These are phyloP conservation scores for Carduelis carduelis DNA, from an alignment of 2,797 vertebrate species.

Conservation along the genomic window DNA sequence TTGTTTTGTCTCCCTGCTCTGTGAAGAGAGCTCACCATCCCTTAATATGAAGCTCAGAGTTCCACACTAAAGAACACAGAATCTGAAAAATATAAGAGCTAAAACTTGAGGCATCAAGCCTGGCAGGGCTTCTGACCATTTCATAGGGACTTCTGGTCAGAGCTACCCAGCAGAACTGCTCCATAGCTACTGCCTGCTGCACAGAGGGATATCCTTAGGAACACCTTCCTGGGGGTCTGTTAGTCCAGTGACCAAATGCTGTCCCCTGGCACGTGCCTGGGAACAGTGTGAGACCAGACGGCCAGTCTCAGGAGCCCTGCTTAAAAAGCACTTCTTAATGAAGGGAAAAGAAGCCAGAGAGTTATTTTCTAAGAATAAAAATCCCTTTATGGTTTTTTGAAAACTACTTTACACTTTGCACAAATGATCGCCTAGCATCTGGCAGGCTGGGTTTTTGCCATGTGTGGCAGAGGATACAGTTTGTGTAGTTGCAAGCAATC, in stretches of 20 bases:
- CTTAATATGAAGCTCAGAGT: neutral
- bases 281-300: neutral
- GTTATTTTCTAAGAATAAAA: conserved; percentile 61
- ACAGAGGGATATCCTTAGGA: neutral
- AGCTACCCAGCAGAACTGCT: neutral
- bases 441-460: conserved; percentile 48
- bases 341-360: conserved; percentile 10
- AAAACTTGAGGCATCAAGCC: neutral
- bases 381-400: conserved; percentile 39
- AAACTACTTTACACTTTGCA: conserved; percentile 30
- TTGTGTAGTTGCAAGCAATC: conserved; percentile 58
- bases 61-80: neutral
- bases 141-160: neutral
- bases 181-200: accelerated
- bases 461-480: conserved; percentile 50
- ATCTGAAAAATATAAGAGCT: neutral
- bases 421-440: conserved; percentile 59
- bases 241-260: neutral
- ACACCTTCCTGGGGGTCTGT: neutral
- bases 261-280: accelerated
- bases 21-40: neutral
- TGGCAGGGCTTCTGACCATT: neutral
- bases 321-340: conserved; percentile 25
- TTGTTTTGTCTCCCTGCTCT: neutral
- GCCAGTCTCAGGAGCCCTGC: neutral